Evolutionary conservation across 2,888 invertebrate species (phyloP).

Genomic region (Drosophila phalerata): DNA sequence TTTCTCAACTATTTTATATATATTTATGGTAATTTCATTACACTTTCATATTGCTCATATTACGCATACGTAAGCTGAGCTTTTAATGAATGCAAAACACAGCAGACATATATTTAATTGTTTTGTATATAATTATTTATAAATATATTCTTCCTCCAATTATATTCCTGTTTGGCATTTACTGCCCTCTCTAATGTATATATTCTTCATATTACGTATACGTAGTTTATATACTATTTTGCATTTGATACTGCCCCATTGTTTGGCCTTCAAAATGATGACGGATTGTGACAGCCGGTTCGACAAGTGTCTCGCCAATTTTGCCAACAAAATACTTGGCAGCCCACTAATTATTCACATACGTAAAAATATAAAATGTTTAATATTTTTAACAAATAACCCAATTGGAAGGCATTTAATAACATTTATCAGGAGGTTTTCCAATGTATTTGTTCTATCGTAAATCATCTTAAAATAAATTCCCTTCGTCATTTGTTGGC

Average conservation of each 20-base stretch:
- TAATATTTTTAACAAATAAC: slow-evolving; percentile 40
- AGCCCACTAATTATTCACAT: slow-evolving; percentile 52
- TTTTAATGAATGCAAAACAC: not conserved
- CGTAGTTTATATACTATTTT: slow-evolving; percentile 31
- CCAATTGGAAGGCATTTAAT: slow-evolving; percentile 40
- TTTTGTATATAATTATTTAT: not conserved
- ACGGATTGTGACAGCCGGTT: slow-evolving; percentile 72
- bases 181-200: not conserved
- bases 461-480: slow-evolving; percentile 65
- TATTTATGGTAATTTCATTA: not conserved
- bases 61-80: not conserved
- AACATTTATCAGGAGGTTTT: slow-evolving; percentile 27
- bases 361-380: slow-evolving; percentile 53
- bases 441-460: slow-evolving; percentile 6
- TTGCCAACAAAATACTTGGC: slow-evolving; percentile 19
- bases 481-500: slow-evolving; percentile 72
- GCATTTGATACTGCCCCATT: slow-evolving; percentile 38
- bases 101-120: not conserved
- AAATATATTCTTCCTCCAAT: not conserved
- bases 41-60: not conserved
- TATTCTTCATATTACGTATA: slow-evolving; percentile 41
- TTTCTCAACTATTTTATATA: not conserved
- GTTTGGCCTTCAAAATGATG: slow-evolving; percentile 71
- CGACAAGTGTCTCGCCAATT: slow-evolving; percentile 62
- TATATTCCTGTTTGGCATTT: not conserved